Base-by-base conservation (phyloP, 2,113 vertebrate species). In the Phylloscopus whistleri region DNA sequence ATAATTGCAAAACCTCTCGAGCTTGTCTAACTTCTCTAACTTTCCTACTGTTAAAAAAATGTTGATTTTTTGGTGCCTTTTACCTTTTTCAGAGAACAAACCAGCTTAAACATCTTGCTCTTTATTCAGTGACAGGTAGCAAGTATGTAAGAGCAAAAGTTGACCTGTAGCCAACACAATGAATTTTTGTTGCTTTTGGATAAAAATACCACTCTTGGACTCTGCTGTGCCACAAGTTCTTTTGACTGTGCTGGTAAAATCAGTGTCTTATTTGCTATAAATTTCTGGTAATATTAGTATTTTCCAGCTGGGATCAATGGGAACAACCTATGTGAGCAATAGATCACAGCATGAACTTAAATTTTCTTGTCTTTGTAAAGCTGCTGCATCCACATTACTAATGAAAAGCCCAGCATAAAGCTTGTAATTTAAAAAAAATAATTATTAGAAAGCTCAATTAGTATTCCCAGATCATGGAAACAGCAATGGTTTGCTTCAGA, bases 231-330 rank as follows among this genome's bases (percentile, higher is more conserved):
- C 26, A 56, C 78, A 70, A 95, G 73, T 44, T 96, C 33, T 44
- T 95, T 95, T 93, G 63, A 77, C 51, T 69, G 63, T 76, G 63
- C 72, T 87, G 66, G 55, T 92, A 62, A 83, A 89, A 96, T 77
- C 91, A 91, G 31, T 87, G 64, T 94, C 78, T 93, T 92, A 44
- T 80, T 96, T 90, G 77, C 72, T 91, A 30, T 62, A 68, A 0
- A 30, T 37, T 94, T 93, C 66, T 84, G 66, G 28, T 89, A 95
- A 92, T 67, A 51, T 58, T 84, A 87, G 75, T 88, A 82, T 88
- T 97, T 98, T 97, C 85, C 90, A 95, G 74, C 92, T 58, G 58
- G 46, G 83, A 96, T 95, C 93, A 97, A 89, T 84, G 76, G 95
- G 78, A 97, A 82, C 37, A 63, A 83, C 88, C 93, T 93, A 68